These are phyloP conservation scores for Halichoerus grypus DNA, from an alignment of 2,113 vertebrate species.

Conservation along the genomic window DNA sequence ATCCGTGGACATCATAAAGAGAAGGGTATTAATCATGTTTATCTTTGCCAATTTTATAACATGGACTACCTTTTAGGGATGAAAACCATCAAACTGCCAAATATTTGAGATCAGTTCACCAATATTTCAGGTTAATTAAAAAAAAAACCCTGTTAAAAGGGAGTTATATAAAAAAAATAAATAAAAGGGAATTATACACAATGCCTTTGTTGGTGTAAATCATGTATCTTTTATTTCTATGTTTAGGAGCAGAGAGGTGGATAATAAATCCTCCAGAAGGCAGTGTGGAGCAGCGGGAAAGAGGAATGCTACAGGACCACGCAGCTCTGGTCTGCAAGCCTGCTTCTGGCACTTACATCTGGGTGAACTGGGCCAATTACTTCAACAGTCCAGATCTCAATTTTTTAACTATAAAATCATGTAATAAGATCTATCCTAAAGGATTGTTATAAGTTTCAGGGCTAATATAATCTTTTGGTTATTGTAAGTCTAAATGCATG, in stretches of 20 bases:
- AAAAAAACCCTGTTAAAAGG: neutral
- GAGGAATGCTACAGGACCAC: fast-evolving
- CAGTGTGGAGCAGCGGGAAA: neutral
- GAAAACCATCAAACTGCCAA: neutral
- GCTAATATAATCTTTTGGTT: neutral
- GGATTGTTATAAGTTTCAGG: neutral
- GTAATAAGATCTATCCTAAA: neutral
- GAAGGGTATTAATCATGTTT: neutral
- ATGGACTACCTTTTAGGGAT: neutral
- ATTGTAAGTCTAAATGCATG: neutral
- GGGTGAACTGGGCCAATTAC: neutral
- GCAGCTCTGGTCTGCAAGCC: neutral
- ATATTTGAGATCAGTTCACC: neutral
- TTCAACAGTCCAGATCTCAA: neutral
- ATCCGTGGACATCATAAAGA: neutral
- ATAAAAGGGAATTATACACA: neutral
- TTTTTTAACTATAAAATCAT: slow-evolving; percentile 11
- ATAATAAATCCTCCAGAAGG: neutral
- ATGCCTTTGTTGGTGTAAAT: neutral
- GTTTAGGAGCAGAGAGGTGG: neutral
- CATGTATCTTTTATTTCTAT: neutral
- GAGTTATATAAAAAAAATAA: neutral
- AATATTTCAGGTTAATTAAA: neutral
- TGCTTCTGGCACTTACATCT: neutral
- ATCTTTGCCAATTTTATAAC: neutral